Conservation (phyloP, 2,888 invertebrate genomes). For the Cremastobaeus sp. region DNA sequence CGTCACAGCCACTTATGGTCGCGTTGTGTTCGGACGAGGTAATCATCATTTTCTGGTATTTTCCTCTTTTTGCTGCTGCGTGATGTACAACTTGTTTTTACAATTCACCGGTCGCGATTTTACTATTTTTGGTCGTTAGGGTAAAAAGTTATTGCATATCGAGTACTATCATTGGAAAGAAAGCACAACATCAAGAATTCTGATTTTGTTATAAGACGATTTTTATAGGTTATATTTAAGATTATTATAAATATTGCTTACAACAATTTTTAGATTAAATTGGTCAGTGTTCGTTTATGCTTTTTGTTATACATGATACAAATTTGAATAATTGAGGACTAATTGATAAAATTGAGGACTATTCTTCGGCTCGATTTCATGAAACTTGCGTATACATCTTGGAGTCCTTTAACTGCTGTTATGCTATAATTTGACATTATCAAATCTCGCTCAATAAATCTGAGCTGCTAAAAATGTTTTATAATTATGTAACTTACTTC, state of each 20-base stretch:
- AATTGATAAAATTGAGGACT: too few species aligned
- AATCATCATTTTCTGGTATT: constrained; percentile 52
- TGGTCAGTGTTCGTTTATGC: too few species aligned
- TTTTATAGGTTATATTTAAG: too few species aligned
- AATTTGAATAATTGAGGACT: too few species aligned
- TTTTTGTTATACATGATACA: too few species aligned
- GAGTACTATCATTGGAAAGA: too few species aligned
- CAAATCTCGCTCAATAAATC: constrained; percentile 39
- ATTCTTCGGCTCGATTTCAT: constrained; percentile 9
- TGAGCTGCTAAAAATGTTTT: constrained; percentile 1
- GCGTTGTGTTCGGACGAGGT: constrained; percentile 30
- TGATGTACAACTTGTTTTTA: constrained; percentile 19
- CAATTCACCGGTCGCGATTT: constrained; percentile 25
- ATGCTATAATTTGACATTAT: constrained; percentile 27
- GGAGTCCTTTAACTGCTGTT: constrained; percentile 37
- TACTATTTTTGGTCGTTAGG: constrained; percentile 28
- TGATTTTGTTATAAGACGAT: too few species aligned
- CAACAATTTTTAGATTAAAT: too few species aligned
- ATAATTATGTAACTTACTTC: constrained; percentile 24
- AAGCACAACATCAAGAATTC: too few species aligned
- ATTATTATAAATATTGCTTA: too few species aligned
- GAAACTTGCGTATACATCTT: constrained; percentile 37
- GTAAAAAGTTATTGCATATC: constrained; percentile 11
- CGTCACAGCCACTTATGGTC: constrained; percentile 39
- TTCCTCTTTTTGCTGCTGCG: constrained; percentile 11